Conservation (phyloP, 1,140 invertebrate genomes). For the Ruditapes philippinarum region DNA sequence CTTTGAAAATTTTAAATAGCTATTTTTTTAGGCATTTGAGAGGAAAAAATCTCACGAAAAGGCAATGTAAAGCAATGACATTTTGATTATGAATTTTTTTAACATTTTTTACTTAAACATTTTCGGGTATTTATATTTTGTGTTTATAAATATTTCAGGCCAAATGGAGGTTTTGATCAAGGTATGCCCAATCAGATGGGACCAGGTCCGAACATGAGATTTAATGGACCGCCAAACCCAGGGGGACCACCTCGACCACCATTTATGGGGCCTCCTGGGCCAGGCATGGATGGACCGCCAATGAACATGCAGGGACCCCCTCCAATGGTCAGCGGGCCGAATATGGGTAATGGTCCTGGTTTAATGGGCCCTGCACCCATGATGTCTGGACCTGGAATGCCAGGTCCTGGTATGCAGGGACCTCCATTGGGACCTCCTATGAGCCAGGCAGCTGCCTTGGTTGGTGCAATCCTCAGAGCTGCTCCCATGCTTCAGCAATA, state of each 20-base stretch:
- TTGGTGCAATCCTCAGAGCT: constrained; percentile 71
- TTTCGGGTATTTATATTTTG: too few species aligned
- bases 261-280: constrained; percentile 8
- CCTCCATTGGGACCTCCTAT: constrained; percentile 67
- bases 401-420: constrained; percentile 66
- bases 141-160: constrained; percentile 75
- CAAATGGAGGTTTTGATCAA: constrained; percentile 77
- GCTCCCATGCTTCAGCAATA: constrained; percentile 56
- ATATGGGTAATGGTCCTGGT: constrained; percentile 11
- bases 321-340: constrained; percentile 20
- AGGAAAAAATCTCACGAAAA: too few species aligned
- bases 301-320: constrained; percentile 51
- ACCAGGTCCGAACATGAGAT: constrained; percentile 46
- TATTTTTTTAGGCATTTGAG: too few species aligned
- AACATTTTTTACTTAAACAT: too few species aligned
- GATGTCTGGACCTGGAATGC: constrained; percentile 51
- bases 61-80: too few species aligned
- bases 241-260: constrained; percentile 39
- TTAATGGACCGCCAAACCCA: constrained; percentile 43
- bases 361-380: constrained; percentile 56
- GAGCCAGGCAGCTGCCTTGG: constrained; percentile 72
- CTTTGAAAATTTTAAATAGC: too few species aligned
- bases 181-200: constrained; percentile 42
- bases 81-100: too few species aligned
- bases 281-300: constrained; percentile 46